These are phyloP conservation scores for Agrochola lota DNA, from an alignment of 2,888 invertebrate genomes.

Conservation along the genomic window DNA sequence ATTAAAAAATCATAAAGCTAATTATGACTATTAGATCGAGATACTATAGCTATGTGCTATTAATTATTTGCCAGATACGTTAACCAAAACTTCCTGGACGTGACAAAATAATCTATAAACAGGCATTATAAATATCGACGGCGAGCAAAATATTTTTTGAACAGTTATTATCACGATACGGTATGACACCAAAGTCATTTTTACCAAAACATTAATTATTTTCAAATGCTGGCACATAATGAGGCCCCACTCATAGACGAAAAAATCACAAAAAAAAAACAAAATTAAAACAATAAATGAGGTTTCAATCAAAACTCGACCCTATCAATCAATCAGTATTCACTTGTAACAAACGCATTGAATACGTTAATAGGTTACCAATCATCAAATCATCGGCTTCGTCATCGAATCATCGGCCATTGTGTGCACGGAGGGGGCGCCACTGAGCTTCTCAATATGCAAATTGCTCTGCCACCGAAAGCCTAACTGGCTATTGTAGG, in stretches of 20 bases:
- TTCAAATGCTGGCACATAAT: too few relatives aligned
- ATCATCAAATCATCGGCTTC: conserved; percentile 74
- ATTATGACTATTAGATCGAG: background rate
- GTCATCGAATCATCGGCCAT: conserved; percentile 72
- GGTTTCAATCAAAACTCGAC: conserved; percentile 17
- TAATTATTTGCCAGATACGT: background rate
- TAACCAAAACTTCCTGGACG: too few relatives aligned
- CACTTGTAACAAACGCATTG: conserved; percentile 61
- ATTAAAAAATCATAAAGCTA: background rate
- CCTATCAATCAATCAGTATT: conserved; percentile 59
- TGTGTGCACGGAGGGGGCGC: conserved; percentile 72
- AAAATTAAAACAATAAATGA: conserved; percentile 21
- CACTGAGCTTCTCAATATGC: conserved; percentile 79
- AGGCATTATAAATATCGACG: background rate
- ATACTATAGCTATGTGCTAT: background rate
- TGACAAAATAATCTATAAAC: background rate
- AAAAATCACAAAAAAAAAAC: background rate
- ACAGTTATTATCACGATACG: background rate
- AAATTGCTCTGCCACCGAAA: conserved; percentile 77
- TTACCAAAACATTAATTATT: too few relatives aligned
- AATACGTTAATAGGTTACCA: conserved; percentile 68
- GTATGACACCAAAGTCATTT: background rate
- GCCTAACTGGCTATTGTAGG: conserved; percentile 79
- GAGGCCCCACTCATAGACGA: background rate
- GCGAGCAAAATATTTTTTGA: background rate